phyloP scores from a whole-genome alignment of 2,113 vertebrate species.

The Rana temporaria region DNA sequence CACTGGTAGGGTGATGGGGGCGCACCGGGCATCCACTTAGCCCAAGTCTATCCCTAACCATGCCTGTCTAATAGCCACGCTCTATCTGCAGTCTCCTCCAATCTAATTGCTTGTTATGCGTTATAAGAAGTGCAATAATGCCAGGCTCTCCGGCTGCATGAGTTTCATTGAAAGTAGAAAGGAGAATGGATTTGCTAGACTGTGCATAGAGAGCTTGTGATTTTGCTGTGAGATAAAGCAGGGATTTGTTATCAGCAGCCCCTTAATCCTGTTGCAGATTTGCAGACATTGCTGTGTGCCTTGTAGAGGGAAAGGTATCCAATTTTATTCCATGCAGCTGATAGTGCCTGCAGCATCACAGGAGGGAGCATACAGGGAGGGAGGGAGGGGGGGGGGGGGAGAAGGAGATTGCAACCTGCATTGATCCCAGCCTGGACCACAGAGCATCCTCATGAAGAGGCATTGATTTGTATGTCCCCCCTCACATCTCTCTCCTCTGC shows the following conservation, averaged over 20 bases:
- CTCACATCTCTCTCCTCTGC: conserved; percentile 55
- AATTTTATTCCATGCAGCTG: conserved; percentile 27
- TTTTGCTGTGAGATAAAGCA: conserved; percentile 32
- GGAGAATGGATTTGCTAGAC: not conserved
- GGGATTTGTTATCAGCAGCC: conserved; percentile 30
- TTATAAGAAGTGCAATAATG: conserved; percentile 8
- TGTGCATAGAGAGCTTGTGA: conserved; percentile 10
- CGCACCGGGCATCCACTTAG: not conserved
- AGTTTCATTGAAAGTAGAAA: conserved; percentile 6
- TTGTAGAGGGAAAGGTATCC: not conserved
- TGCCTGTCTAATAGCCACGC: not conserved
- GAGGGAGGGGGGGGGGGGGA: not conserved
- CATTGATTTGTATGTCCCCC: conserved; percentile 34
- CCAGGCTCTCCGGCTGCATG: not conserved
- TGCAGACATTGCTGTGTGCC: conserved; percentile 14
- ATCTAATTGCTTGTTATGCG: conserved; percentile 11
- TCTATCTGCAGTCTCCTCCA: not conserved
- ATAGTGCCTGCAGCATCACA: conserved; percentile 22
- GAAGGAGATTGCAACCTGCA: conserved; percentile 24
- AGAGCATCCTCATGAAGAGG: conserved; percentile 28
- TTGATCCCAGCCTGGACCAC: conserved; percentile 12
- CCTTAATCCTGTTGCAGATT: conserved; percentile 50
- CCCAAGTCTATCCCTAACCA: not conserved
- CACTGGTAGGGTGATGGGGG: not conserved
- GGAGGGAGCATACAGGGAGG: conserved; percentile 26